Base-by-base conservation (phyloP, 37 sponge, comb jelly and placozoan species). In the Eunapius fragilis region DNA sequence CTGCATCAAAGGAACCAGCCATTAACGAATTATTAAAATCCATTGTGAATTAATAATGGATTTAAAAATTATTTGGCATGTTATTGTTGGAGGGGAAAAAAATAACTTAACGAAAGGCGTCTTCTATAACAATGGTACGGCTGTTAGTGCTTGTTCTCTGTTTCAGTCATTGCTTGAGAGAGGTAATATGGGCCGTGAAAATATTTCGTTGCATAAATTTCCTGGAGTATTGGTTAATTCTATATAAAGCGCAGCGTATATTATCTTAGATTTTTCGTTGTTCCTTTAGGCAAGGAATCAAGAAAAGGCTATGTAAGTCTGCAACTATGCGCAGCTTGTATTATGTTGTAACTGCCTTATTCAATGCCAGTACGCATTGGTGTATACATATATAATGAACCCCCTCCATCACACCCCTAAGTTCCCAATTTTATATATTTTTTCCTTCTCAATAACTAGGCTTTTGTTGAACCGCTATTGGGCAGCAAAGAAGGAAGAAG, bases 391-490 rank as follows among this genome's bases (percentile, higher is more conserved):
- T n/a, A n/a, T n/a, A n/a, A n/a, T n/a, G n/a, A n/a, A n/a, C n/a
- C n/a, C n/a, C n/a, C n/a, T n/a, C n/a, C n/a, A n/a, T n/a, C n/a
- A n/a, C n/a, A n/a, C n/a, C n/a, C n/a, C n/a, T n/a, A n/a, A n/a
- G n/a, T n/a, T n/a, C n/a, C n/a, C n/a, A n/a, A n/a, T n/a, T n/a
- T n/a, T n/a, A n/a, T n/a, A n/a, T n/a, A n/a, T n/a, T n/a, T n/a
- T n/a, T n/a, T n/a, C n/a, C n/a, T n/a, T n/a, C n/a, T n/a, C n/a
- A n/a, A n/a, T n/a, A n/a, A n/a, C n/a, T 80, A 90, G 91, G 91
- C 37, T 92, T 0, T 82, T 94, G 75, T 82, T 97, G 75, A 97
- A 97, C 67, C 90, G 97, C 41, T 92, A 77, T 37, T 91, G 81
- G 84, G 80, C 69, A 49, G 88, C 90, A 0, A 92, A 94, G 83